A percentile compares a stretch with the other conserved stretches of the same genome.
Evolutionary conservation across 2,888 invertebrate species (phyloP).

Genomic region (Alentia gelatinosa): DNA sequence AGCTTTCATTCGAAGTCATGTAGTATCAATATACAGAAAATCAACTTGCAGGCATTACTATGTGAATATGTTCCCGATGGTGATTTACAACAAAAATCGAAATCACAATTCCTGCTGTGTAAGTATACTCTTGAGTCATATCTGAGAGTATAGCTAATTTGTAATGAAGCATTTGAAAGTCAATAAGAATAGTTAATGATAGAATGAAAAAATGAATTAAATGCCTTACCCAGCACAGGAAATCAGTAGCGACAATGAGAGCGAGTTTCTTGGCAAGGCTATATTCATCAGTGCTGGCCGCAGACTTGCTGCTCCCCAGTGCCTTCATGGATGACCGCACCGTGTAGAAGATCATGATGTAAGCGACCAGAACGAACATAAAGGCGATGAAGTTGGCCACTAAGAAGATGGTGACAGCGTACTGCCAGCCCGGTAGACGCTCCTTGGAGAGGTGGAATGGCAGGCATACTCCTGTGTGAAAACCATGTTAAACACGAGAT

Average conservation of each 20-base stretch:
- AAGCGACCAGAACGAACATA: conserved; percentile 80
- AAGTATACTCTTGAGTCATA: too few species aligned
- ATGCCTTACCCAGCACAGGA: conserved; percentile 82
- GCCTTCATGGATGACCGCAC: conserved; percentile 58
- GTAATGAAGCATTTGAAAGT: too few species aligned
- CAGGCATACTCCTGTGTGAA: conserved; percentile 82
- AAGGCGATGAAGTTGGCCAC: conserved; percentile 82
- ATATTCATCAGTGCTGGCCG: conserved; percentile 59
- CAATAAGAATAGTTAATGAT: neutral
- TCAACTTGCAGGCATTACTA: too few species aligned
- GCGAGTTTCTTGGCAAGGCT: conserved; percentile 82
- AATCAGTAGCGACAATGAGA: conserved; percentile 82
- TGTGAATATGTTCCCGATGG: too few species aligned
- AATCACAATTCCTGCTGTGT: too few species aligned
- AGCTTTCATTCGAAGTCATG: too few species aligned
- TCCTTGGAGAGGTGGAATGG: conserved; percentile 83
- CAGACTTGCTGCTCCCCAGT: conserved; percentile 52
- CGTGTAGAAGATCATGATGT: conserved; percentile 60
- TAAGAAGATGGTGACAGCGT: conserved; percentile 83
- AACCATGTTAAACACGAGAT: too few species aligned
- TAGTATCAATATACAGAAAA: too few species aligned
- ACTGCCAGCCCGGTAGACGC: conserved; percentile 82
- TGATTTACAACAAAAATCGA: too few species aligned
- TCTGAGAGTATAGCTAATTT: too few species aligned
- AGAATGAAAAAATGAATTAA: neutral